Evolutionary conservation across 2,888 invertebrate species (phyloP).

Genomic region (Pachydiplax longipennis): DNA sequence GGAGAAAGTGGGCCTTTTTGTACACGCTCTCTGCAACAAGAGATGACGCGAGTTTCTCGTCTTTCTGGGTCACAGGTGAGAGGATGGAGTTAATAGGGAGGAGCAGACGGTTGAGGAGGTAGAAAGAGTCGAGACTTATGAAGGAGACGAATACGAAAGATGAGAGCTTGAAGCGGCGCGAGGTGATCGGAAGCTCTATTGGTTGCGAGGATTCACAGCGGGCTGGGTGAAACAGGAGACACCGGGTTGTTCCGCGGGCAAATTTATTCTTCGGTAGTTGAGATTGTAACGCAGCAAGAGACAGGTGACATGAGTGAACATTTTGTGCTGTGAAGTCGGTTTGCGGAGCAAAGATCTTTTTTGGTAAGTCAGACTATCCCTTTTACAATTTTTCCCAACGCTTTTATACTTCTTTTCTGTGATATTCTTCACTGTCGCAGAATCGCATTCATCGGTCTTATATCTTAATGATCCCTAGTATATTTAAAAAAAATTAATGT

Average conservation of each 20-base stretch:
- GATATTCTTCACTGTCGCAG: too few species aligned
- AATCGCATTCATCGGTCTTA: too few species aligned
- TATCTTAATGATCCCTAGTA: too few species aligned
- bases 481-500: too few species aligned
- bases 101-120: slow-evolving; percentile 19
- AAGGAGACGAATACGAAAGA: slow-evolving; percentile 5
- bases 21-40: slow-evolving; percentile 31
- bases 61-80: slow-evolving; percentile 43
- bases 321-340: neutral
- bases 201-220: neutral
- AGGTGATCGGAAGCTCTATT: neutral
- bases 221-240: neutral
- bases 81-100: slow-evolving; percentile 43
- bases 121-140: slow-evolving; percentile 33
- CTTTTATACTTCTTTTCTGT: too few species aligned
- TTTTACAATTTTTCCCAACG: neutral
- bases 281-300: neutral
- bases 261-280: neutral
- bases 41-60: slow-evolving; percentile 40
- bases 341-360: neutral
- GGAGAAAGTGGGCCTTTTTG: slow-evolving; percentile 34
- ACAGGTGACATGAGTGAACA: neutral
- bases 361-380: neutral
- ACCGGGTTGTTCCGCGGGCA: neutral
- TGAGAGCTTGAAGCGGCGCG: slow-evolving; percentile 15